Base-by-base conservation (phyloP, 2,113 vertebrate species). In the Spilogale gracilis region DNA sequence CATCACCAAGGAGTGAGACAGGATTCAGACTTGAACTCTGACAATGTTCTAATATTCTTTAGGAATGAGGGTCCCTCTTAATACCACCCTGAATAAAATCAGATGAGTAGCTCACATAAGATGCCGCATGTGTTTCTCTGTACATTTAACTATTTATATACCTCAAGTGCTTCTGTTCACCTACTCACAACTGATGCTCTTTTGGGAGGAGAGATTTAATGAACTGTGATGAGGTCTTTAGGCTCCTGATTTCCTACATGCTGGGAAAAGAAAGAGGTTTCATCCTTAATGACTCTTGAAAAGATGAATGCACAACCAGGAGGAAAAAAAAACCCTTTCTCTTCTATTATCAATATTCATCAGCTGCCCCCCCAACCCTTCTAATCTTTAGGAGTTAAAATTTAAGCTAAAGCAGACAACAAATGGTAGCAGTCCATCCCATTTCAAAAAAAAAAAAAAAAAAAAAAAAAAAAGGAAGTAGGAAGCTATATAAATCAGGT, bases 21-120 rank as follows among this genome's bases (percentile, higher is more conserved):
- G 20, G 25, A 52, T 82, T 76, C 91, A 89, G n/a, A 73, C 10
- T 9, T 12, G 13, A 27, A 56, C 43, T 86, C 87, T 87, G 79
- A 80, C 52, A 88, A 65, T 60, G 80, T 65, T 93, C 45, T 45
- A 21, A 20, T 78, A 78, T 92, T 95, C 80, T 86, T 82, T 80
- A 71, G 67, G 65, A 91, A 85, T 3, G 38, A 76, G 32, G 14
- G 45, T 60, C 79, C 9, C 61, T 94, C 95, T 94, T 89, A 69
- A 32, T 84, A 71, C 32, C 10, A 23, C 58, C 87, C 84, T 86
- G 43, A 94, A 93, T 89, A 78, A 87, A 91, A 20, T 25, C 32
- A 52, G 78, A 83, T 94, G 93, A 82, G 10, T 97, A 54, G 63
- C 21, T 1, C 54, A 84, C 25, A 32, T 54, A 12, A 63, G 73